phyloP scores from a whole-genome alignment of 2,113 vertebrate species.

The Cairina moschata region DNA sequence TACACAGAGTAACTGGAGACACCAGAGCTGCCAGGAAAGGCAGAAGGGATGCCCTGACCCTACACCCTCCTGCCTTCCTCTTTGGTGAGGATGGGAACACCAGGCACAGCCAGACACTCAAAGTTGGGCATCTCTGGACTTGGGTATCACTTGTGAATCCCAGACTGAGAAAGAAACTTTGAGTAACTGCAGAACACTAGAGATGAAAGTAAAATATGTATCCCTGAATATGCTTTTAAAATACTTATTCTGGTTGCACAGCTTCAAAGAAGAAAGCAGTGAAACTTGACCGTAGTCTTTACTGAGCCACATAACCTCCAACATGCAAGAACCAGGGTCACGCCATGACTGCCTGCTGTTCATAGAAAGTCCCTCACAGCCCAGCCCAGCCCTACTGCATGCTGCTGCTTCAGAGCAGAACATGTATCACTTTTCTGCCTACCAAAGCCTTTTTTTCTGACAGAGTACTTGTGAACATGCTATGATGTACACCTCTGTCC shows the following conservation, averaged over 20 bases:
- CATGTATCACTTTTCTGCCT: background rate
- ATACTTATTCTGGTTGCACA: background rate
- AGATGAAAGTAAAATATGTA: background rate
- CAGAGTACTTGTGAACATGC: fast-evolving
- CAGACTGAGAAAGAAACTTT: background rate
- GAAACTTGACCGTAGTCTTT: background rate
- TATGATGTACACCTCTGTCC: background rate
- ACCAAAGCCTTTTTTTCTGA: background rate
- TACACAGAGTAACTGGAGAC: background rate
- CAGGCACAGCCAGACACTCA: background rate
- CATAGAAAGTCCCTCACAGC: background rate
- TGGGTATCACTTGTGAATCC: background rate
- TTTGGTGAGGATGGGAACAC: fast-evolving
- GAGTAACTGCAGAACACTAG: background rate
- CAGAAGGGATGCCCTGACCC: background rate
- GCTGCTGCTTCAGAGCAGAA: background rate
- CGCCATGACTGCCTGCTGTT: background rate
- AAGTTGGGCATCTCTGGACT: background rate
- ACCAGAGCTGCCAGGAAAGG: background rate
- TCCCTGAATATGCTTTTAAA: background rate
- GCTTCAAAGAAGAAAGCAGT: background rate
- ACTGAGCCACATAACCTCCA: background rate
- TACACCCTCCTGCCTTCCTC: background rate
- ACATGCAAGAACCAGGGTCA: background rate
- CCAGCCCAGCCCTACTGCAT: background rate